Conservation (phyloP, 2,888 invertebrate species). For the Leistus spinibarbis region DNA sequence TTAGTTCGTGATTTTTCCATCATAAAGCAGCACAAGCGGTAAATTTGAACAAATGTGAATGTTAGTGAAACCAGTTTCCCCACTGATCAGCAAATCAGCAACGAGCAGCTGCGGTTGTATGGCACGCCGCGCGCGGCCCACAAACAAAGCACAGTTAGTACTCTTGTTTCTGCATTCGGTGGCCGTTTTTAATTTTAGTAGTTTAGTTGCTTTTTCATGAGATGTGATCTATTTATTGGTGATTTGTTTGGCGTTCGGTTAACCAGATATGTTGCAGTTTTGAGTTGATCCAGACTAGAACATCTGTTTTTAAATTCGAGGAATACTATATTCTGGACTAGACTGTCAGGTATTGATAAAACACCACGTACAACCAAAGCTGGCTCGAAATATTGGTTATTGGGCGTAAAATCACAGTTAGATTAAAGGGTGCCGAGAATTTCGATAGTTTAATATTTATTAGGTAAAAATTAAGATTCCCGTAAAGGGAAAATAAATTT, state of each 20-base stretch:
- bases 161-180: background rate
- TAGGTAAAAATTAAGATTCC: too few relatives aligned
- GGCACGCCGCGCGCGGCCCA: background rate
- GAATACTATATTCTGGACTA: background rate
- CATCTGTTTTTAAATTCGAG: conserved; percentile 6
- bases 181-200: background rate
- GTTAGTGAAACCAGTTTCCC: background rate
- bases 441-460: too few relatives aligned
- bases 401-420: background rate
- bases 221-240: conserved; percentile 22
- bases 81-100: background rate
- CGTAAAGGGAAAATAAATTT: too few relatives aligned
- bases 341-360: background rate
- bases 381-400: background rate
- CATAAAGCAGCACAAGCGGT: background rate
- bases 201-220: conserved; percentile 18
- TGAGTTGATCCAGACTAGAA: conserved; percentile 16
- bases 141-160: conserved; percentile 26
- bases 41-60: background rate
- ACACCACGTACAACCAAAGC: background rate
- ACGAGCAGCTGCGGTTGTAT: conserved; percentile 13
- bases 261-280: conserved; percentile 12
- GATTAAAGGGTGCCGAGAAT: background rate
- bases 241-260: conserved; percentile 5
- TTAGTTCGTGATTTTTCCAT: background rate